Base-by-base conservation (phyloP, 2,113 vertebrate genomes). In the Heteronetta atricapilla region DNA sequence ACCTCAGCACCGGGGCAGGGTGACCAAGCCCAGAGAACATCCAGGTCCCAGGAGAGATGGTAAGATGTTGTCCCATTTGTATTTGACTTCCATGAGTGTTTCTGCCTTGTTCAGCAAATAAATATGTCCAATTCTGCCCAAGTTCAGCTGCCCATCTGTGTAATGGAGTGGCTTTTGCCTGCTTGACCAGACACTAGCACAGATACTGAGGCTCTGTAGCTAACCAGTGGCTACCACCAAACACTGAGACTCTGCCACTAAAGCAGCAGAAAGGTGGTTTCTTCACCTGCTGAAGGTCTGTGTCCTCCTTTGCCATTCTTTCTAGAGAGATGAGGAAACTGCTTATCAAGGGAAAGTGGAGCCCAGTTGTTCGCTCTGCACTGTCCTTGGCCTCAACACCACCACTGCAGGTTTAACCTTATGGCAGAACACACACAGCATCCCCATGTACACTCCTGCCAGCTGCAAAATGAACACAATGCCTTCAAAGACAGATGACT, bases 221-320 rank as follows among this genome's bases (percentile, higher is more conserved):
- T 22, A 4, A 16, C n/a, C 26, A 2, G 5, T 34, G 48, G 36
- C n/a, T 40, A 33, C 56, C 60, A 56, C 26, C 50, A 33, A 28
- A 33, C 0, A 1, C 34, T 76, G 79, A 36, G 44, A 26, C 18
- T 52, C 29, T 26, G 29, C 28, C 53, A 15, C 52, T 46, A 63
- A 33, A 19, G 21, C 64, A 64, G 69, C 66, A 87, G 56, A 56
- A 52, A 63, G 7, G 28, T 10, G 52, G 16, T 13, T 53, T 20
- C 50, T 70, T 5, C 18, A 77, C 8, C 5, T 0, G 0, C 15
- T 11, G 55, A 12, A 66, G 50, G 5, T 46, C 42, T 28, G 19
- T 29, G 52, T 15, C 38, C 50, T 83, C 46, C 59, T 70, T 8
- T 63, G 60, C 59, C 5, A 4, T 14, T 64, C 60, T 7, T 34